phyloP scores from a whole-genome alignment of 2,888 invertebrate species.

The Drosophila prostipennis region DNA sequence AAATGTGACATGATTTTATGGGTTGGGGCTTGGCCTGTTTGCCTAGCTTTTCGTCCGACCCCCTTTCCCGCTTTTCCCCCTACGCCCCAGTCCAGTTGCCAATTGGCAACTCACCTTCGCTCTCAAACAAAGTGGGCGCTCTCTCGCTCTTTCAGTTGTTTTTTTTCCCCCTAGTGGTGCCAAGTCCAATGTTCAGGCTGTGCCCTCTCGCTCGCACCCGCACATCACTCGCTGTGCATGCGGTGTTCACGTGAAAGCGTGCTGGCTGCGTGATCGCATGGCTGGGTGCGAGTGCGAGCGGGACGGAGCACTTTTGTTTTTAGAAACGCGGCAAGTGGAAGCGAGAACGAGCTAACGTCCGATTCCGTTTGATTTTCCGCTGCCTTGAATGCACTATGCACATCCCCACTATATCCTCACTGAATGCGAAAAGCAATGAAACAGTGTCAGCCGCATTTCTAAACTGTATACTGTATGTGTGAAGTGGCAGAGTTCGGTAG shows the following conservation, averaged over 20 bases:
- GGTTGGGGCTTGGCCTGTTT: constrained; percentile 67
- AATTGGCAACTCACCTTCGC: constrained; percentile 70
- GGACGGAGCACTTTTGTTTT: constrained; percentile 82
- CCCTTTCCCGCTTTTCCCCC: not conserved
- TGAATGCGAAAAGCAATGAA: constrained; percentile 14
- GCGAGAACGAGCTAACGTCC: constrained; percentile 64
- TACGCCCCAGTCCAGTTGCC: constrained; percentile 26
- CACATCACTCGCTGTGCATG: constrained; percentile 78
- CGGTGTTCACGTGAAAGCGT: constrained; percentile 93
- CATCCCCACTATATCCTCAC: constrained; percentile 8
- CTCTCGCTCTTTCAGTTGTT: constrained; percentile 24
- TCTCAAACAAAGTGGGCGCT: constrained; percentile 46
- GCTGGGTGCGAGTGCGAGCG: constrained; percentile 69
- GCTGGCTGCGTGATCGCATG: constrained; percentile 84
- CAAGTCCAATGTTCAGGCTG: constrained; percentile 68
- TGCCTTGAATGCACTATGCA: constrained; percentile 46
- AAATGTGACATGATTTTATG: constrained; percentile 67
- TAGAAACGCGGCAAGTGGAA: constrained; percentile 79
- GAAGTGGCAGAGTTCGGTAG: too few species aligned
- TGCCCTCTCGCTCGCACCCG: constrained; percentile 38
- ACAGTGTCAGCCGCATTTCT: too few species aligned
- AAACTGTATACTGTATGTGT: too few species aligned
- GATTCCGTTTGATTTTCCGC: constrained; percentile 60
- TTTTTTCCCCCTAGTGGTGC: constrained; percentile 42
- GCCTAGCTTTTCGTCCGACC: constrained; percentile 10